A percentile compares a stretch with the other conserved stretches of the same genome.
Conservation (phyloP, 2,113 vertebrate species). For the Ornithorhynchus anatinus region DNA sequence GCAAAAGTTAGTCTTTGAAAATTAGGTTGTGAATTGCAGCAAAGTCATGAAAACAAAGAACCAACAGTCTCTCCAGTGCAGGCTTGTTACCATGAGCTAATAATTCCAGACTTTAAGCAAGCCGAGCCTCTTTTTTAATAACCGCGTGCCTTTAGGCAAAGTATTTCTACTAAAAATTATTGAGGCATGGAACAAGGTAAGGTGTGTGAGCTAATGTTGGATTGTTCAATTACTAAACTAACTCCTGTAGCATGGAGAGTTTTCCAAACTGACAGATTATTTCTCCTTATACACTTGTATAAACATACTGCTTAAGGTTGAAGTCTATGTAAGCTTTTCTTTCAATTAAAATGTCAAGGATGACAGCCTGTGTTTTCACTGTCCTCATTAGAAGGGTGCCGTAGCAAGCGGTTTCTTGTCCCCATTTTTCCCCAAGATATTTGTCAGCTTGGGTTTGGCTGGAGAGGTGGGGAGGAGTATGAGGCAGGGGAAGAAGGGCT, state of each 20-base stretch:
- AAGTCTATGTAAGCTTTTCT: constrained; percentile 79
- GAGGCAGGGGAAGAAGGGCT: constrained; percentile 6
- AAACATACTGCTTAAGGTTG: constrained; percentile 76
- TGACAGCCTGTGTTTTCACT: constrained; percentile 76
- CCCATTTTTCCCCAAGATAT: constrained; percentile 21
- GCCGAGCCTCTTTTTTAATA: constrained; percentile 78
- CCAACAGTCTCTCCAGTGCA: constrained; percentile 75
- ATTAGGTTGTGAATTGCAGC: constrained; percentile 70
- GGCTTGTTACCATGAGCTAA: constrained; percentile 80
- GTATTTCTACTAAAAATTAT: constrained; percentile 82
- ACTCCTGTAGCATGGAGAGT: constrained; percentile 70
- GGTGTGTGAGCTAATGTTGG: constrained; percentile 79
- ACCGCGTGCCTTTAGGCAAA: constrained; percentile 78
- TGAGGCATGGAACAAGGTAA: constrained; percentile 79
- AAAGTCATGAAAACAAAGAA: constrained; percentile 76
- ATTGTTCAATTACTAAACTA: constrained; percentile 77
- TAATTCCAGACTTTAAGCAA: constrained; percentile 80
- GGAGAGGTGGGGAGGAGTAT: constrained; percentile 31
- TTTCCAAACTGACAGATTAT: constrained; percentile 76
- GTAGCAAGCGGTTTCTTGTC: constrained; percentile 57
- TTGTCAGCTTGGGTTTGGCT: constrained; percentile 55
- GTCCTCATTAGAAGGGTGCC: constrained; percentile 66
- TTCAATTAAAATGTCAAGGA: constrained; percentile 83
- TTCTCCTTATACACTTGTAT: constrained; percentile 79
- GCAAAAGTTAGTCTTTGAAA: constrained; percentile 69